A percentile compares a stretch with the other conserved stretches of the same genome.
Conservation (phyloP, 2,888 invertebrate genomes). For the Hydrotaea diabolus region DNA sequence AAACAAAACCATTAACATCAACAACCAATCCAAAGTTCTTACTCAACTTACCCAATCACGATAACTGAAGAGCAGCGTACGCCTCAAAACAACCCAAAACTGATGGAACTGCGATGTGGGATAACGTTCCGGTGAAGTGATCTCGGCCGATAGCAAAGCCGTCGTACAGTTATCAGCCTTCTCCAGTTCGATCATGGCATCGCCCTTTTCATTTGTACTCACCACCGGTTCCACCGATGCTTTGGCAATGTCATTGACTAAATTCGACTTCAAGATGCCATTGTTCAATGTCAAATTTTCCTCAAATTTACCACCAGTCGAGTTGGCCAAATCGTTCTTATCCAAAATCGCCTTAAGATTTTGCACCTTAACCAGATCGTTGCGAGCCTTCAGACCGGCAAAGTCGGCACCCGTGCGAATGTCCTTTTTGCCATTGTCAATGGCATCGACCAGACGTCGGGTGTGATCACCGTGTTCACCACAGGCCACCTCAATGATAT, state of each 20-base stretch:
- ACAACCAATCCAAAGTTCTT: not conserved
- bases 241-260: slow-evolving; percentile 84
- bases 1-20: not conserved
- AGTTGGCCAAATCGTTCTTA: slow-evolving; percentile 82
- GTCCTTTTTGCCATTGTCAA: slow-evolving; percentile 91
- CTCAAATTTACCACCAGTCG: slow-evolving; percentile 76
- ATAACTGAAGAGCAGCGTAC: slow-evolving; percentile 91
- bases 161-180: slow-evolving; percentile 87
- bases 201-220: slow-evolving; percentile 77
- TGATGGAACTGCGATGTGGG: slow-evolving; percentile 91
- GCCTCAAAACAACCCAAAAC: slow-evolving; percentile 93
- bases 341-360: slow-evolving; percentile 81
- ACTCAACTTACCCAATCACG: slow-evolving; percentile 89
- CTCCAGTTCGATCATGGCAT: slow-evolving; percentile 82
- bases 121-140: slow-evolving; percentile 87
- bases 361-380: slow-evolving; percentile 83
- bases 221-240: slow-evolving; percentile 71
- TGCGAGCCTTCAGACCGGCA: slow-evolving; percentile 83
- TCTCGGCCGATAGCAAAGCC: slow-evolving; percentile 85
- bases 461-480: slow-evolving; percentile 97
- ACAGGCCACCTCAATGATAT: slow-evolving; percentile 97
- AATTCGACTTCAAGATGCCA: slow-evolving; percentile 82
- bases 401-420: slow-evolving; percentile 88
- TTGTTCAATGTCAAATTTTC: slow-evolving; percentile 79
- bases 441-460: slow-evolving; percentile 90